A percentile compares a stretch with the other conserved stretches of the same genome.
phyloP scores from a whole-genome alignment of 2,797 vertebrate species.

The Synaphobranchus kaupii region DNA sequence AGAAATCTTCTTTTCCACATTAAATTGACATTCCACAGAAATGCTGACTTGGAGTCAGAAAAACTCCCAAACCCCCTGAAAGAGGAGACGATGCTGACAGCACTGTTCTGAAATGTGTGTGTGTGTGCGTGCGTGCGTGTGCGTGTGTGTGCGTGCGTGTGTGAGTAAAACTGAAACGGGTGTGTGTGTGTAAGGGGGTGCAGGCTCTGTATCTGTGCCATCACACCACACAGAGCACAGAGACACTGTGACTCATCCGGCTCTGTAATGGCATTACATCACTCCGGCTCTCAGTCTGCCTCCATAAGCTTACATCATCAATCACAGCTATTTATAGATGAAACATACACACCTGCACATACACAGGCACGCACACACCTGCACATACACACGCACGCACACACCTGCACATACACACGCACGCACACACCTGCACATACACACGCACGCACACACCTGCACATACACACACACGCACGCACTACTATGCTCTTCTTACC shows the following conservation, averaged over 20 bases:
- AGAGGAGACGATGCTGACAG: background rate
- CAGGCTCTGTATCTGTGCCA: background rate
- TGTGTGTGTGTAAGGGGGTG: background rate
- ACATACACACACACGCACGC: background rate
- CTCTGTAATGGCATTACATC: slow-evolving; percentile 1
- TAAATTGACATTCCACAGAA: background rate
- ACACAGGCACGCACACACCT: background rate
- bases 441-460: background rate
- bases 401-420: too few relatives aligned
- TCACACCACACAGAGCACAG: background rate
- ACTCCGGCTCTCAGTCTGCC: background rate
- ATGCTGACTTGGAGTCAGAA: background rate
- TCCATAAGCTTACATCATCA: background rate
- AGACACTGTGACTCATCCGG: background rate
- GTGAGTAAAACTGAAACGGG: background rate
- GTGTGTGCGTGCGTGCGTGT: background rate
- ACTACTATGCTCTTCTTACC: too few relatives aligned
- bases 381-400: background rate
- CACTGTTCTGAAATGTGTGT: background rate
- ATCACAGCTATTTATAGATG: slow-evolving; percentile 3
- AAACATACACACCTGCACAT: background rate
- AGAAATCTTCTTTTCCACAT: background rate
- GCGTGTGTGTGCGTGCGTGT: background rate
- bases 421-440: background rate
- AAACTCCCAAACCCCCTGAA: background rate